Base-by-base conservation (phyloP, 2,113 vertebrate genomes). In the Hypomesus transpacificus region DNA sequence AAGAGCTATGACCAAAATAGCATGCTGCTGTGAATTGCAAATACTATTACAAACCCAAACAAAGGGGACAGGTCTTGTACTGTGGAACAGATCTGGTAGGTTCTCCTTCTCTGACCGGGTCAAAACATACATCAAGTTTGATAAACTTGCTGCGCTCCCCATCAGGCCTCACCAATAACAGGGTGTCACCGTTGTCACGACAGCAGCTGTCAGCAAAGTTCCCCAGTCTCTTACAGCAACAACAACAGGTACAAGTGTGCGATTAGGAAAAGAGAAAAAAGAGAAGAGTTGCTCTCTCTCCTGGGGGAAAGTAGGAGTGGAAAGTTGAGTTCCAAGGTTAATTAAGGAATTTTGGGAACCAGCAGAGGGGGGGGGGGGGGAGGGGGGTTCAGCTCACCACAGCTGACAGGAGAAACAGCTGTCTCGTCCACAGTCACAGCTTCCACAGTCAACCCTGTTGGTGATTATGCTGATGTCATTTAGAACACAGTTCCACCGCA, bases 1-100 rank as follows among this genome's bases (percentile, higher is more conserved):
- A 95, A 95, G 94, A 92, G 91, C 92, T 91, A 92, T 90, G 92
- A 94, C 93, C 93, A 92, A 93, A 94, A 94, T 94, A 94, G 93
- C 94, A 94, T 91, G 91, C 89, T 84, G 88, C 90, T 90, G 86
- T 66, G 88, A 59, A 75, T 63, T 59, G 56, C 67, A 72, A 78
- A 80, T 78, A 78, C 75, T 80, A 80, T 76, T 78, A 73, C 22
- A 26, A 65, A 68, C 70, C 21, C 34, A 68, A 63, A 75, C 31
- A 4, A 46, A 74, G 39, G 52, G 18, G 14, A 34, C 34, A 22
- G 4, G 66, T 50, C 20, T 52, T 63, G 24, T 59, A 1, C 20
- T 63, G 9, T 20, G 50, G 14, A 50, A n/a, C 28, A 57, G 58
- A 70, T 28, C 31, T n/a, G 60, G n/a, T 56, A 28, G 62, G 26